Base-by-base conservation (phyloP, 2,888 invertebrate genomes). In the Leptinotarsa juncta region DNA sequence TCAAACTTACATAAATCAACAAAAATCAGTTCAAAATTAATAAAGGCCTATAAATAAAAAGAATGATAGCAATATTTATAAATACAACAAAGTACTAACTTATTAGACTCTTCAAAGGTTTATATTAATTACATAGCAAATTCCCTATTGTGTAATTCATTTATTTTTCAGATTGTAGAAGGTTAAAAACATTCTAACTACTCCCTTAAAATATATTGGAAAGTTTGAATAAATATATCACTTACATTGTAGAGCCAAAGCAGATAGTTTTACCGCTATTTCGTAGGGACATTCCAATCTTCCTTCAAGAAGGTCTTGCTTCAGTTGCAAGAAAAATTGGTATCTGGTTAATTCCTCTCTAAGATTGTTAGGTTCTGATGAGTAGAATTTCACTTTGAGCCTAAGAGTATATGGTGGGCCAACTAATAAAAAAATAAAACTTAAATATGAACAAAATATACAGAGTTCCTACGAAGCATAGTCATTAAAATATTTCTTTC, bases 331-430 rank as follows among this genome's bases (percentile, higher is more conserved):
- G 88, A 99, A 99, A 89, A 99, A 99, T 88, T 98, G 97, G 89
- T 99, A 99, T 87, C 99, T 92, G 5, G 99, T 99, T 79, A 99
- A 89, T 89, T 99, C 99, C 89, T 99, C 99, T 74, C 97, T 92
- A 76, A 99, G 90, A 84, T 96, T 96, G 86, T 96, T 98, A 10
- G 99, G 99, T 87, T 99, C 99, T 0, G 98, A 98, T 2, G 99
- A 97, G 89, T 99, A 99, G 89, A 99, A 99, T 89, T 99, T 99
- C 3, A 99, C 99, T 89, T 96, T 95, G 68, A 99, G 91, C 74
- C 97, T 91, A 83, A 99, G 92, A 69, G 98, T 98, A 86, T 97
- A 99, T 2, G 99, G 99, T 73, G 99, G 99, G 16, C 99, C 99
- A 90, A 98, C 96, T 95, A 87, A 53, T 53, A 26, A 42, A 23